Percentiles rank a stretch among this genome's conserved stretches.
phyloP scores from a whole-genome alignment of 2,888 invertebrate species.

The Eurois occulta region DNA sequence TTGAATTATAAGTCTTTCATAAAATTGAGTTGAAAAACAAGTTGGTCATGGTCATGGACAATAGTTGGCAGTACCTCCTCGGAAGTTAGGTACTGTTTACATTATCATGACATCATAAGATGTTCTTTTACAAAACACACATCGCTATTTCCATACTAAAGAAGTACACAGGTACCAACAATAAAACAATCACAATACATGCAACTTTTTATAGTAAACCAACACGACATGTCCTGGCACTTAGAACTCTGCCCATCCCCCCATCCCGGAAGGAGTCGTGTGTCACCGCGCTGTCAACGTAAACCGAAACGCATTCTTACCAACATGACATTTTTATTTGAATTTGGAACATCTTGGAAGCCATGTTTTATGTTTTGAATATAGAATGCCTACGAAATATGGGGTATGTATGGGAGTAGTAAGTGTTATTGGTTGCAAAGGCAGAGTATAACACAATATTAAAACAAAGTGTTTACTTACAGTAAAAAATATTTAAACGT shows the following conservation, averaged over 20 bases:
- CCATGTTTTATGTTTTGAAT: conserved; percentile 22
- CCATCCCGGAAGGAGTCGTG: conserved; percentile 47
- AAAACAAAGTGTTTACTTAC: background rate
- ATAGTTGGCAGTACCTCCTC: too few relatives aligned
- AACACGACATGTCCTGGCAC: conserved; percentile 46
- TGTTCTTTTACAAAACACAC: background rate
- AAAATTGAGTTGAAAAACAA: too few relatives aligned
- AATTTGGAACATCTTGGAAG: conserved; percentile 31
- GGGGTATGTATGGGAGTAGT: conserved; percentile 12
- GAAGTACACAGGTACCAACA: background rate
- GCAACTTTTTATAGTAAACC: conserved; percentile 33
- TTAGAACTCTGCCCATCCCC: conserved; percentile 56
- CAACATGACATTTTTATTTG: conserved; percentile 48
- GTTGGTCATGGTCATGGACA: too few relatives aligned
- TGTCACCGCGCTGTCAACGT: conserved; percentile 49
- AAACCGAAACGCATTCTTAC: conserved; percentile 46
- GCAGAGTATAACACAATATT: background rate
- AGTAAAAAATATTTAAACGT: background rate
- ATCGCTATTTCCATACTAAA: background rate
- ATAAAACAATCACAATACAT: conserved; percentile 35
- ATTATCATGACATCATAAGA: background rate
- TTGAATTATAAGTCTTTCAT: too few relatives aligned
- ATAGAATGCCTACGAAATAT: background rate
- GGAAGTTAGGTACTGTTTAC: background rate
- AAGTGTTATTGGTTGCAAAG: background rate